Conservation (phyloP, 2,888 invertebrate genomes). For the Mythimna loreyi region DNA sequence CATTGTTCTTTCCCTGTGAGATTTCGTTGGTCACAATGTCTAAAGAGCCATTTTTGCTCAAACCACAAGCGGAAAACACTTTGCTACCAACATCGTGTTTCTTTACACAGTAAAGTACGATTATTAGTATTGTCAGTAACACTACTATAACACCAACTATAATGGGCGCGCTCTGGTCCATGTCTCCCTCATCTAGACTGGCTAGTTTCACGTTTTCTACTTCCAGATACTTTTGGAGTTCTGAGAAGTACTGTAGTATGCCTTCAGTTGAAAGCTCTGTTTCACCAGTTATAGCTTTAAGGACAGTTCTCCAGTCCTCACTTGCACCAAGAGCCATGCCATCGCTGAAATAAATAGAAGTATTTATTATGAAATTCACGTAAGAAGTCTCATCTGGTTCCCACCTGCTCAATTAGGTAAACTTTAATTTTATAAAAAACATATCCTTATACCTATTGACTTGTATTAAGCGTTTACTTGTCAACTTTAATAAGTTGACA, state of each 20-base stretch:
- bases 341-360: constrained; percentile 73
- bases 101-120: constrained; percentile 83
- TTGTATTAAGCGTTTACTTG: background rate
- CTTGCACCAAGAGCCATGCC: constrained; percentile 88
- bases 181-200: constrained; percentile 71
- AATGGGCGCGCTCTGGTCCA: constrained; percentile 84
- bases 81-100: constrained; percentile 78
- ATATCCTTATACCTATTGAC: background rate
- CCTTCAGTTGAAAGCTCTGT: constrained; percentile 83
- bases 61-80: constrained; percentile 80
- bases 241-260: constrained; percentile 82
- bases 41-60: constrained; percentile 86
- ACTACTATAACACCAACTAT: constrained; percentile 82
- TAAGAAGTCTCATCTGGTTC: background rate
- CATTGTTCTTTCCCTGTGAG: constrained; percentile 77
- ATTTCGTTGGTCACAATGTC: constrained; percentile 85
- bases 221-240: constrained; percentile 76
- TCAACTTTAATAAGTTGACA: no score
- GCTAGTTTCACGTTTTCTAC: constrained; percentile 77
- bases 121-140: constrained; percentile 78
- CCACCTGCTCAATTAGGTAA: background rate
- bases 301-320: constrained; percentile 85
- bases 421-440: background rate
- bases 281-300: constrained; percentile 83
- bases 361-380: background rate